phyloP scores from a whole-genome alignment of 2,797 vertebrate genomes.

The Pseudomugil tenellus region DNA sequence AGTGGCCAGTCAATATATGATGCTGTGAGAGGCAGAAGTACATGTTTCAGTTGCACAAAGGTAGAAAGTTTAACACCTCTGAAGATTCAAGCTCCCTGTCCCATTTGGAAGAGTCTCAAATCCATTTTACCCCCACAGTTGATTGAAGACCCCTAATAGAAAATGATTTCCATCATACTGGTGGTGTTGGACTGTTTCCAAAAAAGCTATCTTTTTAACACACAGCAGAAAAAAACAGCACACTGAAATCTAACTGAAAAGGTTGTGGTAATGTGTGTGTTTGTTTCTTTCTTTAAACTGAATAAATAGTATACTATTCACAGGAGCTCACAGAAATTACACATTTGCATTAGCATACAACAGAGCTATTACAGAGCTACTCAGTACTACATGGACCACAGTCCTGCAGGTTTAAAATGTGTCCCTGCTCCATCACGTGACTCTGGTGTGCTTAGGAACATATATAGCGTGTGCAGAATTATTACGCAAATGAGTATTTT shows the following conservation, averaged over 20 bases:
- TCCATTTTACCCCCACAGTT: conserved; percentile 54
- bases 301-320: not conserved
- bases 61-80: conserved; percentile 53
- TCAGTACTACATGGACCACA: no score
- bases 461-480: no score
- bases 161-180: conserved; percentile 42
- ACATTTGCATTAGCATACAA: not conserved
- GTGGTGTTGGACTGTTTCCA: conserved; percentile 32
- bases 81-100: conserved; percentile 27
- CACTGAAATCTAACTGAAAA: conserved; percentile 26
- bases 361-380: not conserved
- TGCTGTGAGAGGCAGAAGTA: conserved; percentile 30
- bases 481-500: no score
- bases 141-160: conserved; percentile 49
- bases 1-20: conserved; percentile 63
- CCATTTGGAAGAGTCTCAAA: conserved; percentile 43
- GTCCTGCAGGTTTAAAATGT: no score
- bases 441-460: no score
- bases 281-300: conserved; percentile 1
- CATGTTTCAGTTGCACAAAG: conserved; percentile 42
- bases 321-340: not conserved
- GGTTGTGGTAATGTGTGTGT: not conserved
- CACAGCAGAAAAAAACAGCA: conserved; percentile 22
- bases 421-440: no score
- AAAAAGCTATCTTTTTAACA: conserved; percentile 34